Base-by-base conservation (phyloP, 2,797 vertebrate genomes). In the Mormyrops attenuatus region DNA sequence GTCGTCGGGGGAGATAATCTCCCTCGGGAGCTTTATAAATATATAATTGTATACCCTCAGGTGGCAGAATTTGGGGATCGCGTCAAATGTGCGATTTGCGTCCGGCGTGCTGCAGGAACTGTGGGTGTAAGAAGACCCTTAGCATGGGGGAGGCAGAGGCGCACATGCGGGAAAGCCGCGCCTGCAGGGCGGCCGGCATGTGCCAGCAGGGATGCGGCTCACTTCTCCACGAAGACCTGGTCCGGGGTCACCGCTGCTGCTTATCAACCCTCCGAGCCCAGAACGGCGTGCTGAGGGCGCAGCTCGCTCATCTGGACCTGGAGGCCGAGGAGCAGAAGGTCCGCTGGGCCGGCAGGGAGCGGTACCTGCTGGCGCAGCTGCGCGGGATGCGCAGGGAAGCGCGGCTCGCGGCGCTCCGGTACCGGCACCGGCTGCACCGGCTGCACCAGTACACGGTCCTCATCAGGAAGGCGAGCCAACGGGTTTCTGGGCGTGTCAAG, bases 391-490 rank as follows among this genome's bases (percentile, higher is more conserved):
- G 95, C 93, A 94, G 89, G 89, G 91, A 96, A 89, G 94, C 93
- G 91, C 93, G 95, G 57, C 57, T 63, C n/a, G 90, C 94, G 13
- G 95, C 95, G 1, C 93, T 95, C 26, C 88, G 90, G 90, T 94
- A 95, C 92, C 96, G 95, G 88, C 91, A 92, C 26, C 96, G 94
- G 20, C 93, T 97, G 88, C 91, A 92, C 26, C 96, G 94, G 20
- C 93, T 97, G 89, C 94, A 94, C 55, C 94, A 93, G 7, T 94
- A 96, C 93, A 91, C 95, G 92, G 89, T 94, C 92, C 95, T 93
- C 92, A 93, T 96, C 91, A 91, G 90, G 93, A 92, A 92, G 93
- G 93, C 96, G 41, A 88, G 94, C 6, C 91, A 95, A 41, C 94
- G 94, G 7, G 91, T 95, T 69, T 91, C 85, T 4, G 93, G 92